A percentile compares a stretch with the other conserved stretches of the same genome.
Evolutionary conservation across 1,140 invertebrate species (phyloP).

Genomic region (Diachasma alloeum): DNA sequence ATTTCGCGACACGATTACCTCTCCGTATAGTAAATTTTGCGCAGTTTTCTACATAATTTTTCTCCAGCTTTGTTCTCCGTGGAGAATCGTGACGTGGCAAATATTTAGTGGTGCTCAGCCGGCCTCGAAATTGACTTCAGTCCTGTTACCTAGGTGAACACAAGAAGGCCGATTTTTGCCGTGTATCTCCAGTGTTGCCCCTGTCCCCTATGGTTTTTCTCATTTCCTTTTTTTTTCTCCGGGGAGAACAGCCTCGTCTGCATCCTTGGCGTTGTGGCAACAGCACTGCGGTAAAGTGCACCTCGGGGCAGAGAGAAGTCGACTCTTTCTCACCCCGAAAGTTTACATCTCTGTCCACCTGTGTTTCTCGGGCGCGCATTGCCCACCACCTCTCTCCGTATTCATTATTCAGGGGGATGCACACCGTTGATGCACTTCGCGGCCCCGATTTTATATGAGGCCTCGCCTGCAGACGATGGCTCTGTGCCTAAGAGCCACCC

Average conservation of each 20-base stretch:
- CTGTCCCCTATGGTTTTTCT: background rate
- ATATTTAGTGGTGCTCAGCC: constrained; percentile 24
- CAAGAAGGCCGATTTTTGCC: background rate
- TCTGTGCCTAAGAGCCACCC: background rate
- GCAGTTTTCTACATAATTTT: too few species aligned
- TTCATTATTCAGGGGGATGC: constrained; percentile 2
- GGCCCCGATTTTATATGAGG: background rate
- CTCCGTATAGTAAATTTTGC: too few species aligned
- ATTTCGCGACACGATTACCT: too few species aligned
- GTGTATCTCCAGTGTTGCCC: background rate
- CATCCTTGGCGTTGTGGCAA: background rate
- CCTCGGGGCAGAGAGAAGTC: background rate
- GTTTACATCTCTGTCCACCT: background rate
- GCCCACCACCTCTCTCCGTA: constrained; percentile 1
- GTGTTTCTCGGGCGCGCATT: background rate
- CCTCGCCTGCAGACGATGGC: background rate
- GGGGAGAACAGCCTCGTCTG: background rate
- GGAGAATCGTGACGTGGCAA: background rate
- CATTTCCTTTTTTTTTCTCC: background rate
- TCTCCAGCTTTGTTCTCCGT: too few species aligned
- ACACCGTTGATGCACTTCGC: background rate
- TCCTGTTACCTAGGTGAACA: background rate
- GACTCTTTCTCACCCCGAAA: background rate
- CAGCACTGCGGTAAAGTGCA: constrained; percentile 23
- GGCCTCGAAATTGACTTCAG: constrained; percentile 28